phyloP scores from a whole-genome alignment of 2,888 invertebrate species.

The Melitaea athalia region DNA sequence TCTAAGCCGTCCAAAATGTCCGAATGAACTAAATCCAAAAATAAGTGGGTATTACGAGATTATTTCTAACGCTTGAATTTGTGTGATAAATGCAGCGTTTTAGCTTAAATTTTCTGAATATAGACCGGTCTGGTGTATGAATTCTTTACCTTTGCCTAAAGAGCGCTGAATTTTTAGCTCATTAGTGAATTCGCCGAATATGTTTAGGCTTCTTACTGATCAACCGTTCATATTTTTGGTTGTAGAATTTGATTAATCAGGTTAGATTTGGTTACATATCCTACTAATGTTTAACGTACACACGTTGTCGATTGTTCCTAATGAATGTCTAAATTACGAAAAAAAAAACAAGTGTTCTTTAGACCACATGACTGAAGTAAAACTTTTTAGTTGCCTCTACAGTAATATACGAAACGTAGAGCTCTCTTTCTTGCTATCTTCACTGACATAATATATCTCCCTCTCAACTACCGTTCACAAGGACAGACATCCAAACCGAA shows the following conservation, averaged over 20 bases:
- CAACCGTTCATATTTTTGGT: neutral
- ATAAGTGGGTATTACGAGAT: neutral
- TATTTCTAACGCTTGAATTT: constrained; percentile 12
- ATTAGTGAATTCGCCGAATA: constrained; percentile 31
- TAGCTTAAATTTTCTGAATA: constrained; percentile 1
- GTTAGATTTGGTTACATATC: no score
- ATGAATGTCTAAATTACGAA: no score
- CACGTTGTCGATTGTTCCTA: no score
- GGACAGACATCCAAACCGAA: no score
- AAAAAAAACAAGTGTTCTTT: no score
- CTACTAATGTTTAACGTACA: no score
- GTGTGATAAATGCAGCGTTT: constrained; percentile 12
- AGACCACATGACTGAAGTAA: no score
- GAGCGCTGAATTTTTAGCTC: constrained; percentile 15
- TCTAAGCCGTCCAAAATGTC: neutral
- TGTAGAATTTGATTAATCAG: neutral
- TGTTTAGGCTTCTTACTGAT: neutral
- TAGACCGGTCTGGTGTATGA: constrained; percentile 1
- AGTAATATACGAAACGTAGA: no score
- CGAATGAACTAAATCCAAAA: neutral
- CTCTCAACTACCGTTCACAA: no score
- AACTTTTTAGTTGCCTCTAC: no score
- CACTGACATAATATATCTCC: no score
- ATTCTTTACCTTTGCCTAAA: constrained; percentile 15
- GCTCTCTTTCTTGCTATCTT: no score